Percentiles rank a stretch among this genome's conserved stretches.
These are phyloP conservation scores for Cyprinodon variegatus DNA, from an alignment of 2,113 vertebrate species.

Conservation along the genomic window DNA sequence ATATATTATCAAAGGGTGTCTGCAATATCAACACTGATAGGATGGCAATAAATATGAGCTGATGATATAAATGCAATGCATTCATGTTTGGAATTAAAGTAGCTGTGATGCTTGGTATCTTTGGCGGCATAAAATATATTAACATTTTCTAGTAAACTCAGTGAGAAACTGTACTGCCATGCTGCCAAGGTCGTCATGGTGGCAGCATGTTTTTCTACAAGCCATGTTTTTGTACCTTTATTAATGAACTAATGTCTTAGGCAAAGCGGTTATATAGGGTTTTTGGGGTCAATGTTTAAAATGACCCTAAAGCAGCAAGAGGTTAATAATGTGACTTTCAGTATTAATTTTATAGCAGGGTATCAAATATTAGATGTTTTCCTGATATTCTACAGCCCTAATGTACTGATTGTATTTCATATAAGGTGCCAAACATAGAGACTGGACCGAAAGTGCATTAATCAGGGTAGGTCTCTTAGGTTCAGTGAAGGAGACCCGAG, in stretches of 20 bases:
- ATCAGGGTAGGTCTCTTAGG: not conserved
- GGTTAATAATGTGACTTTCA: too few relatives aligned
- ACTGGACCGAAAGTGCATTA: not conserved
- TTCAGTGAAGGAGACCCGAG: not conserved
- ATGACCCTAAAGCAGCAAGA: not conserved
- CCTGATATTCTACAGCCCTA: not conserved
- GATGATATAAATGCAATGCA: not conserved
- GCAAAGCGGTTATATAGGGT: too few relatives aligned
- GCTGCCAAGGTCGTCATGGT: not conserved
- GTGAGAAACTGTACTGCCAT: not conserved
- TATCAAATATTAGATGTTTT: not conserved
- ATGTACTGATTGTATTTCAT: not conserved
- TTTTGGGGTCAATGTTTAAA: not conserved
- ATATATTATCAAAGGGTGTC: not conserved
- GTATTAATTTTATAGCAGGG: not conserved
- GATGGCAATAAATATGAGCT: not conserved
- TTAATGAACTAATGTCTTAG: too few relatives aligned
- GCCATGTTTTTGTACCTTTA: not conserved
- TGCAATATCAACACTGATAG: too few relatives aligned
- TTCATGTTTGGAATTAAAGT: not conserved
- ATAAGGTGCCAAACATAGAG: not conserved
- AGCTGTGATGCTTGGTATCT: not conserved
- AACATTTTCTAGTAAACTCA: not conserved
- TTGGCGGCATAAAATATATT: not conserved
- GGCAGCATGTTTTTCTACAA: not conserved